Conservation (phyloP, 2,797 vertebrate species). For the Danio kyathit region DNA sequence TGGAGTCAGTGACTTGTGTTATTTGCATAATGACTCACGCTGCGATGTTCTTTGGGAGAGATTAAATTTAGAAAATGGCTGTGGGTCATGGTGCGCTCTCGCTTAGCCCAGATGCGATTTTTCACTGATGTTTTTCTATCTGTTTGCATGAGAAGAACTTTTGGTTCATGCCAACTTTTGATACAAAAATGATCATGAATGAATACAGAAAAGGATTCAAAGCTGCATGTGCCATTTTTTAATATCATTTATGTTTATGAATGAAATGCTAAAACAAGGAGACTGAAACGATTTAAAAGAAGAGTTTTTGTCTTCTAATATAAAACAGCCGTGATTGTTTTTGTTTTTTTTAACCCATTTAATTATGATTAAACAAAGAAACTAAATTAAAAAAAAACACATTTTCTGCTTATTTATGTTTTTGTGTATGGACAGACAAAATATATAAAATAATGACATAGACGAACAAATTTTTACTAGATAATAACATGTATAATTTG, state of each 20-base stretch:
- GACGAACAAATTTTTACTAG: no score
- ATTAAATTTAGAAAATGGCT: conserved; percentile 75
- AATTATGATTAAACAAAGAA: not conserved
- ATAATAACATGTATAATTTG: no score
- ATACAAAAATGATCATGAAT: conserved; percentile 16
- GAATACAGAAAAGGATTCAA: conserved; percentile 30
- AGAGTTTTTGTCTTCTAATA: not conserved
- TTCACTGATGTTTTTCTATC: conserved; percentile 40
- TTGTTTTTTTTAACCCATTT: not conserved
- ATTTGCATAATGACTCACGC: conserved; percentile 70
- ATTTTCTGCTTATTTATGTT: no score
- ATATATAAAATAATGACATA: no score
- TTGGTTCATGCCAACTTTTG: conserved; percentile 39
- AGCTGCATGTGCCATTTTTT: not conserved
- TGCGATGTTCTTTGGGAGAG: conserved; percentile 57
- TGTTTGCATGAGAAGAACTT: conserved; percentile 35
- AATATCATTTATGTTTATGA: no score
- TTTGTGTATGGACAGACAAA: no score
- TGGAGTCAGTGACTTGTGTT: conserved; percentile 36
- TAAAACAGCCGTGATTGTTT: not conserved
- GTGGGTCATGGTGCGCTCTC: conserved; percentile 57
- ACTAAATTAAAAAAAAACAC: no score
- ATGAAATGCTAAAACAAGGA: not conserved
- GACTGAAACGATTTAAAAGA: not conserved
- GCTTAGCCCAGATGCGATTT: conserved; percentile 29